Conservation (phyloP, 2,888 invertebrate genomes). For the Plebejus anna region DNA sequence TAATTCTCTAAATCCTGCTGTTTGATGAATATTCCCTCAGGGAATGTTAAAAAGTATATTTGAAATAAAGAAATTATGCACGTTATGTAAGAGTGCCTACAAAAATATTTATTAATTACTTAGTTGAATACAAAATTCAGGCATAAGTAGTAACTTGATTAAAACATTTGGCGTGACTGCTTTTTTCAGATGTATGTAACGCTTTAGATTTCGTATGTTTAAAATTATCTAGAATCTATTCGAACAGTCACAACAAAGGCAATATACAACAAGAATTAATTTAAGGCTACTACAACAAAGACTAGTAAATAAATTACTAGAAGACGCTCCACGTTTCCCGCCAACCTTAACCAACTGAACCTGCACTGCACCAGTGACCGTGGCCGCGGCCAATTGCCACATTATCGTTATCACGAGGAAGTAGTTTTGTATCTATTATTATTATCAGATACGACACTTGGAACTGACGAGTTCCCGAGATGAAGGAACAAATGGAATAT, state of each 20-base stretch:
- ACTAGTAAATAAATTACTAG: not conserved
- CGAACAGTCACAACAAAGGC: not conserved
- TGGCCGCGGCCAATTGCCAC: constrained; percentile 11
- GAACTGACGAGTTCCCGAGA: not conserved
- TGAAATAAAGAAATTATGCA: no score
- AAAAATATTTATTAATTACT: no score
- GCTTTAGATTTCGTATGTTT: no score
- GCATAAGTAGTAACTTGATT: no score
- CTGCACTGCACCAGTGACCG: constrained; percentile 35
- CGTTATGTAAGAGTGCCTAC: no score
- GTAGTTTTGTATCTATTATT: no score
- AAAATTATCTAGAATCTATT: no score
- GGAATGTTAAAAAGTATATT: not conserved
- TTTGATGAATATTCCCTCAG: not conserved
- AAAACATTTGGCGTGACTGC: no score
- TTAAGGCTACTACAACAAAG: not conserved
- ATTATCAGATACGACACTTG: constrained; percentile 2
- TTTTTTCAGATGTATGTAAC: no score
- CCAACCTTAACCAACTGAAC: constrained; percentile 28
- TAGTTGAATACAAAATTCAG: no score
- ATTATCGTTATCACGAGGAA: constrained; percentile 20
- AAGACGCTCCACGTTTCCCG: not conserved
- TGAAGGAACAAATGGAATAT: not conserved
- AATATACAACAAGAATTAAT: not conserved
- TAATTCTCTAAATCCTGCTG: not conserved